Conservation (phyloP, 2,113 vertebrate genomes). For the Malurus cyaneus region DNA sequence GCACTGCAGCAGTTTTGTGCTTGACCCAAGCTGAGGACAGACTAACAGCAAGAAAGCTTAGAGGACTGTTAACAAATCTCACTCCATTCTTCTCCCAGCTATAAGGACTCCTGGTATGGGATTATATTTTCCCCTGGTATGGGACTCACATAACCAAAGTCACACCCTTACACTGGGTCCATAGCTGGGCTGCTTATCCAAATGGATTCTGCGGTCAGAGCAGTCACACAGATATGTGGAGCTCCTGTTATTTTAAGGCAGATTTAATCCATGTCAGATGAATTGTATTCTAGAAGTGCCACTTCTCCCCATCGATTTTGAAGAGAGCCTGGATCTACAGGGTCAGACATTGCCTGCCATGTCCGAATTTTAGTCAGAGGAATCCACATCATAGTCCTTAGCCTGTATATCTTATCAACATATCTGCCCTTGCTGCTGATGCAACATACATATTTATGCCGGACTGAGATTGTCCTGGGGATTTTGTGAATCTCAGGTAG, state of each 20-base stretch:
- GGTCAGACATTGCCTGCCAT: not conserved
- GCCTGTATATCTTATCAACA: not conserved
- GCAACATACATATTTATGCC: not conserved
- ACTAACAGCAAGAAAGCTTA: not conserved
- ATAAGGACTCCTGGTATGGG: not conserved
- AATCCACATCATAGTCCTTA: not conserved
- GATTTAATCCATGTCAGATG: not conserved
- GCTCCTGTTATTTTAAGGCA: not conserved
- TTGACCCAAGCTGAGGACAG: not conserved
- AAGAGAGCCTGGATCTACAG: not conserved
- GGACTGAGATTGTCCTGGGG: not conserved
- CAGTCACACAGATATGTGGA: not conserved
- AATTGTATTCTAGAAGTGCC: not conserved
- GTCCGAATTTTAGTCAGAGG: not conserved
- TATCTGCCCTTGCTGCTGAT: not conserved
- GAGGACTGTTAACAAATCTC: not conserved
- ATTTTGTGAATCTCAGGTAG: constrained; percentile 2
- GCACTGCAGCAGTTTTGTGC: not conserved
- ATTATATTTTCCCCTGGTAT: not conserved
- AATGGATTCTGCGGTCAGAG: not conserved
- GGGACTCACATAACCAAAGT: not conserved
- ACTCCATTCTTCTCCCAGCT: not conserved
- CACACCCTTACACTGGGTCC: not conserved
- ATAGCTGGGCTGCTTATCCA: not conserved
- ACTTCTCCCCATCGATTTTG: not conserved